Evolutionary conservation across 2,888 invertebrate species (phyloP).

Genomic region (Harmothoe impar): DNA sequence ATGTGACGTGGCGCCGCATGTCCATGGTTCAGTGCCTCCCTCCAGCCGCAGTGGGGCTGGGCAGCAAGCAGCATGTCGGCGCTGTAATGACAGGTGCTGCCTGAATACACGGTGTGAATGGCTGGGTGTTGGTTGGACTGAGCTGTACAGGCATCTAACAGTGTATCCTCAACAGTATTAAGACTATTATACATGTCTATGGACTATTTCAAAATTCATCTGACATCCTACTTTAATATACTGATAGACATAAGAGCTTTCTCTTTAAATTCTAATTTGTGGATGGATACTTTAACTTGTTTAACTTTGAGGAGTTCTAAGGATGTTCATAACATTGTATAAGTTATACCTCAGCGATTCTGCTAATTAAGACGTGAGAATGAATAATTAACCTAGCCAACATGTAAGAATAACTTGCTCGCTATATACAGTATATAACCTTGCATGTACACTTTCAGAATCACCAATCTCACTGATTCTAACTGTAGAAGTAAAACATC

Average conservation of each 20-base stretch:
- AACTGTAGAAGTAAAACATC: background rate
- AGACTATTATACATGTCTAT: background rate
- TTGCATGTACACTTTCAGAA: background rate
- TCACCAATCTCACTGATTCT: background rate
- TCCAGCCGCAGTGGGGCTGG: background rate
- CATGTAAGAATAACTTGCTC: no score
- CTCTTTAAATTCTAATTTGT: no score
- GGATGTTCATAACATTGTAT: no score
- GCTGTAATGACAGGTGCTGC: slow-evolving; percentile 48
- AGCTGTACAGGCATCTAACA: slow-evolving; percentile 41
- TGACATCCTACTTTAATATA: background rate
- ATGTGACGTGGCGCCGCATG: slow-evolving; percentile 21
- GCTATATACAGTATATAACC: background rate
- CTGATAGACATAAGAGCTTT: no score
- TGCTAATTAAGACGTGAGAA: no score
- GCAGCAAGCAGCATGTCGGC: slow-evolving; percentile 33
- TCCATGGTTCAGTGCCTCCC: background rate
- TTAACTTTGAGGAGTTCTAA: no score
- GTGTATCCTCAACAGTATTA: background rate
- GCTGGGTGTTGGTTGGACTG: slow-evolving; percentile 31
- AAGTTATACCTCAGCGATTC: no score
- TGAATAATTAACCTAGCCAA: no score
- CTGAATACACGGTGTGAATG: slow-evolving; percentile 9
- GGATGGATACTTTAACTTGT: no score
- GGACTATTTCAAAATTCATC: background rate